Percentiles rank a stretch among this genome's conserved stretches.
Conservation (phyloP, 2,113 vertebrate species). For the Ceuthmochares aereus region DNA sequence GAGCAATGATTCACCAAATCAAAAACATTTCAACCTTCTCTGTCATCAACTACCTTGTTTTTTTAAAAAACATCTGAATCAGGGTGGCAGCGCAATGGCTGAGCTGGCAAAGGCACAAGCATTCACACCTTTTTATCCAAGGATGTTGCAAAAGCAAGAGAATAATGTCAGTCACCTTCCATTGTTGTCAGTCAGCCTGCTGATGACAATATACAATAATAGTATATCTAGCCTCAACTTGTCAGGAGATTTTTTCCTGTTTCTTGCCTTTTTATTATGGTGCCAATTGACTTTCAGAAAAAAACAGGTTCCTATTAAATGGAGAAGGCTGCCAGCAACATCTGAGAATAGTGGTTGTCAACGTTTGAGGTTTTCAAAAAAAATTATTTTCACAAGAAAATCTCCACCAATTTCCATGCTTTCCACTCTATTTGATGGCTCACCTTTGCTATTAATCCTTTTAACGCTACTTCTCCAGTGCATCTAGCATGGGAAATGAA, state of each 20-base stretch:
- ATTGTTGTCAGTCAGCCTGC: neutral
- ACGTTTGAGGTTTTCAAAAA: neutral
- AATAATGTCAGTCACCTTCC: neutral
- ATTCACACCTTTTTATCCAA: neutral
- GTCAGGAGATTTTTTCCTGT: neutral
- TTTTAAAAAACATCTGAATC: neutral
- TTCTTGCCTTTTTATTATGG: constrained; percentile 12
- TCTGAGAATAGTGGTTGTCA: neutral
- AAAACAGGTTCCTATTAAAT: constrained; percentile 53
- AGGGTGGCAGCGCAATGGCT: neutral
- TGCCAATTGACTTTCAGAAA: constrained; percentile 43
- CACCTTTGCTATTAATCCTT: neutral
- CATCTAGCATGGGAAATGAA: neutral
- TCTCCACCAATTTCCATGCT: neutral
- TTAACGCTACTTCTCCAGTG: neutral
- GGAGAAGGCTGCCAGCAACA: constrained; percentile 25
- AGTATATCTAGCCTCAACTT: neutral
- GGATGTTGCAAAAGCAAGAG: neutral
- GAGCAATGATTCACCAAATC: neutral
- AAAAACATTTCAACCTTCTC: neutral
- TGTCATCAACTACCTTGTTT: neutral
- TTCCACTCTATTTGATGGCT: neutral
- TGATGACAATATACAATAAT: constrained; percentile 2
- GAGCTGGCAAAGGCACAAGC: constrained; percentile 18
- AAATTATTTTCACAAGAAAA: constrained; percentile 20